phyloP scores from a whole-genome alignment of 2,888 invertebrate species.

The Ptycholaimellus sp. region DNA sequence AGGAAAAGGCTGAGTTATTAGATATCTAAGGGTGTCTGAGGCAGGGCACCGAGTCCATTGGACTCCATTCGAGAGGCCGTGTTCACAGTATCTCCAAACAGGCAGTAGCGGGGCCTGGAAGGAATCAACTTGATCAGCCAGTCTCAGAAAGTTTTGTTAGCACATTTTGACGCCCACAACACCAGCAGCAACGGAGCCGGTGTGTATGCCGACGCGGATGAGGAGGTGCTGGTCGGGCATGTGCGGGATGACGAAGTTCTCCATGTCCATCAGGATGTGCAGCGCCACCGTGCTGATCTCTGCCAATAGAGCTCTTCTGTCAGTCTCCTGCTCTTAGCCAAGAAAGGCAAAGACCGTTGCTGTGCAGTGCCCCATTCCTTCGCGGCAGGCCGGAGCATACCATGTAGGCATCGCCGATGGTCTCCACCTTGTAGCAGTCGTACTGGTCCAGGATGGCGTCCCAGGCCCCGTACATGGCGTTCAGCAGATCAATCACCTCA shows the following conservation, averaged over 20 bases:
- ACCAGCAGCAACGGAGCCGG: not conserved
- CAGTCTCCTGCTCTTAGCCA: no score
- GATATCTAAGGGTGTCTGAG: no score
- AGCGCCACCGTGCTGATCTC: no score
- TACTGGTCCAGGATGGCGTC: not conserved
- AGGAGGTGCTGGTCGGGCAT: no score
- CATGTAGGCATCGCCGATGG: conserved; percentile 2
- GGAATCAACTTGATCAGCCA: no score
- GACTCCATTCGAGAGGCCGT: not conserved
- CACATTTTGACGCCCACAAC: not conserved
- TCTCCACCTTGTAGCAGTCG: conserved; percentile 1
- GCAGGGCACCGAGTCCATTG: not conserved
- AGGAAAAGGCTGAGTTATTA: no score
- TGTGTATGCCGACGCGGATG: no score
- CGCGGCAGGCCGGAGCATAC: not conserved
- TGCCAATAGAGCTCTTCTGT: no score
- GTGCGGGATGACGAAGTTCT: no score
- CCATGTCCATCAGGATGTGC: no score
- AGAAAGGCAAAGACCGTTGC: no score
- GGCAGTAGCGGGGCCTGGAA: not conserved
- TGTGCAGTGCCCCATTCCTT: not conserved
- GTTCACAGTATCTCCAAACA: not conserved
- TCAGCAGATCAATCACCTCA: not conserved
- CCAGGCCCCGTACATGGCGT: not conserved
- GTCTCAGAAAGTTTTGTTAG: no score